Evolutionary conservation across 1,140 invertebrate species (phyloP).

Genomic region (Diorhabda sublineata): DNA sequence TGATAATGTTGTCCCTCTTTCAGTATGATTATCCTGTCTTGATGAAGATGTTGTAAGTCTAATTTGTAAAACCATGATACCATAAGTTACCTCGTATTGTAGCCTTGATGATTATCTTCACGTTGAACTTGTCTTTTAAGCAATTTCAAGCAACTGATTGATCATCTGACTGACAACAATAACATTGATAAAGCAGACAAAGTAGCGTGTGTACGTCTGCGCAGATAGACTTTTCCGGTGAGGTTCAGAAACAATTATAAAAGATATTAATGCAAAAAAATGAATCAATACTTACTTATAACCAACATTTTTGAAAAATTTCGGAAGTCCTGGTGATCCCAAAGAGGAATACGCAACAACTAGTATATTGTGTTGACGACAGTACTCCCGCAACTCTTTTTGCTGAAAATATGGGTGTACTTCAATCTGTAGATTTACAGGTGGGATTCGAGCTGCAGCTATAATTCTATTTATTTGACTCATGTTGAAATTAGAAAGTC

Average conservation of each 20-base stretch:
- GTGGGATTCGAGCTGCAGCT: conserved; percentile 61
- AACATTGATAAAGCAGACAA: too few relatives aligned
- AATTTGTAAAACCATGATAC: too few relatives aligned
- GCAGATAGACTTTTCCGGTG: too few relatives aligned
- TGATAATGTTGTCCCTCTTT: too few relatives aligned
- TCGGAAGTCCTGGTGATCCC: conserved; percentile 59
- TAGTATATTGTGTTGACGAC: conserved; percentile 64
- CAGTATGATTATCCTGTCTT: too few relatives aligned
- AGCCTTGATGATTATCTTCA: too few relatives aligned
- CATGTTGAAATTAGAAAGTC: conserved; percentile 78
- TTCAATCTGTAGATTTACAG: conserved; percentile 73
- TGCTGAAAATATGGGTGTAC: conserved; percentile 82
- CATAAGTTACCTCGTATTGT: too few relatives aligned
- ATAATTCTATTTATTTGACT: conserved; percentile 63
- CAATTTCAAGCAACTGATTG: too few relatives aligned
- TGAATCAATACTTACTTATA: conserved; percentile 38
- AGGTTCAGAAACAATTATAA: neutral
- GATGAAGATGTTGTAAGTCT: too few relatives aligned
- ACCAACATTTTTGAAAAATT: conserved; percentile 45
- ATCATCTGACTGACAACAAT: too few relatives aligned
- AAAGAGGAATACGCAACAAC: conserved; percentile 82
- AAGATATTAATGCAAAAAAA: neutral
- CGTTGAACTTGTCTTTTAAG: too few relatives aligned
- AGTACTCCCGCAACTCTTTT: conserved; percentile 67
- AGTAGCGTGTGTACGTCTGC: too few relatives aligned